Conservation (phyloP, 1,140 invertebrate genomes). For the Agraylea sexmaculata region DNA sequence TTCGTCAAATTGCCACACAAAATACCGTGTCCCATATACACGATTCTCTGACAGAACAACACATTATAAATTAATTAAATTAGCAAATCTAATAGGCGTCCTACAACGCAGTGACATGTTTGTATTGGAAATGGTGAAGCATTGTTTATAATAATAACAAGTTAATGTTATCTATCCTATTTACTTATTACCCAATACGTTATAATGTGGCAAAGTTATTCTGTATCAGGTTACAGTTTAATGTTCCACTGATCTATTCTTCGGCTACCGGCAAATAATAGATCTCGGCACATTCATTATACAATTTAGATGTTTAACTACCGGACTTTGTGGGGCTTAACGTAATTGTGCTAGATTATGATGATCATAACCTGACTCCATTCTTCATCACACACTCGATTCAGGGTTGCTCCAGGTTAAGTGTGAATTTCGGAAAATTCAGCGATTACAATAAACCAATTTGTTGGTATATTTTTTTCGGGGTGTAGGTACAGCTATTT, state of each 20-base stretch:
- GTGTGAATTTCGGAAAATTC: background rate
- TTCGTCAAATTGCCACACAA: too few relatives aligned
- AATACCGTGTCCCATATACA: too few relatives aligned
- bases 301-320: slow-evolving; percentile 21
- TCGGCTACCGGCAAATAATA: background rate
- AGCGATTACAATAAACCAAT: background rate
- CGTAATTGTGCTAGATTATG: slow-evolving; percentile 16
- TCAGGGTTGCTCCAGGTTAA: slow-evolving; percentile 4
- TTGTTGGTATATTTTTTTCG: background rate
- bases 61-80: too few relatives aligned
- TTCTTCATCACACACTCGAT: background rate
- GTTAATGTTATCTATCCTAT: background rate
- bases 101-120: background rate
- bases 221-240: background rate
- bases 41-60: too few relatives aligned
- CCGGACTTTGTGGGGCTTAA: slow-evolving; percentile 17
- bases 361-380: slow-evolving; percentile 19
- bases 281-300: slow-evolving; percentile 9
- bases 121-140: background rate
- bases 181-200: background rate
- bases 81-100: too few relatives aligned
- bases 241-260: background rate
- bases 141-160: background rate
- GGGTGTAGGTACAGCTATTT: background rate
- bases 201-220: background rate